Evolutionary conservation across 1,140 invertebrate species (phyloP), one percentile per base, ranked within the genome.

Genomic region (Phymastichus coffea): DNA sequence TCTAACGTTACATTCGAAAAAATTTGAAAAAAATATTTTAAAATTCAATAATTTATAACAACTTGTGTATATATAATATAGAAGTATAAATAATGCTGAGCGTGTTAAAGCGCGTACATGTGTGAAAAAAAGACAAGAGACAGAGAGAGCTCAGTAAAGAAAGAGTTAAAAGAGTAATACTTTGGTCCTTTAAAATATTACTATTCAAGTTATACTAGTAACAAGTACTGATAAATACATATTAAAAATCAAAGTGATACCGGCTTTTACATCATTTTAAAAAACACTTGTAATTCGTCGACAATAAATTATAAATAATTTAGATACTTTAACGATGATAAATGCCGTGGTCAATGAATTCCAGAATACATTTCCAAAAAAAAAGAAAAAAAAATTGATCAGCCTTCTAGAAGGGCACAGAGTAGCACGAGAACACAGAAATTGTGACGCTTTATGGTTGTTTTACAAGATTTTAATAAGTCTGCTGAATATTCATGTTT

Each of bases 101-200:
- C 56, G 48, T 63, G 44, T 59, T 63, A 44, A 54, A 55, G 56
- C 61, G 55, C 49, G 56, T 63, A 58, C 51, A 48, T 51, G 51
- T 44, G 26, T 44, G 28, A 57, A 56, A 43, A 55, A 46, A 51
- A 55, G 46, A 48, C 12, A 38, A 55, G 59, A 51, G 49, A 61
- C 19, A 33, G 8, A 48, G 57, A 52, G 43, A 54, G 33, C 14
- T 46, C n/a, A 40, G n/a, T n/a, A n/a, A 54, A 47, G 51, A 61
- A 57, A 62, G 59, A 61, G 44, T 26, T 48, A 55, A 51, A 61
- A 56, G 52, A 61, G 46, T 48, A 75, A 76, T 77, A 78, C 66
- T 75, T 73, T 65, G 64, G 74, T 74, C 74, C 65, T 67, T 70
- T 75, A 76, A 78, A 78, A 78, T 70, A 72, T 74, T 68, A 73